Conservation (phyloP, 1,140 invertebrate species). For the Drosophila sp. region DNA sequence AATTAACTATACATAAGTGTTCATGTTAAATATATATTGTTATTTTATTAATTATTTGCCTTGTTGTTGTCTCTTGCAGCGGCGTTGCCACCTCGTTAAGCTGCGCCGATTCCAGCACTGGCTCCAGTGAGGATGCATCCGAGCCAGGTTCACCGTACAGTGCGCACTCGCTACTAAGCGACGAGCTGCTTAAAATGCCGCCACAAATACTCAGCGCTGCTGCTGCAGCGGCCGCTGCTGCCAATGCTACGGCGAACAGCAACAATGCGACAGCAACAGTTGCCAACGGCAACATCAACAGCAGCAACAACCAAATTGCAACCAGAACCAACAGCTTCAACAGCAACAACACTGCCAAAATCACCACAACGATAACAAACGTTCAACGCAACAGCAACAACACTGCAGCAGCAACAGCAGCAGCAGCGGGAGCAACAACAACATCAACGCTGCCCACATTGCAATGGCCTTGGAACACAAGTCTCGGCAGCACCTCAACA, state of each 20-base stretch:
- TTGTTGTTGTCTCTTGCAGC: slow-evolving; percentile 84
- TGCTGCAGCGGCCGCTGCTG: slow-evolving; percentile 28
- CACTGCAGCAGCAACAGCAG: slow-evolving; percentile 38
- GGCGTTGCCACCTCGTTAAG: slow-evolving; percentile 88
- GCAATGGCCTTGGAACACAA: slow-evolving; percentile 79
- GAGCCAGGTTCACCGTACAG: slow-evolving; percentile 93
- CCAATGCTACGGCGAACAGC: too few relatives aligned
- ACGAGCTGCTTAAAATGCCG: slow-evolving; percentile 73
- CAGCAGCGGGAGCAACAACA: slow-evolving; percentile 36
- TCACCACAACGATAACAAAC: slow-evolving; percentile 23
- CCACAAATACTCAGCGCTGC: slow-evolving; percentile 71
- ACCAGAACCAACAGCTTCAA: slow-evolving; percentile 28
- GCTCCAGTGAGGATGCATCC: slow-evolving; percentile 90
- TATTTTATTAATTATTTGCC: slow-evolving; percentile 1
- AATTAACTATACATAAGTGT: background rate
- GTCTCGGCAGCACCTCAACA: slow-evolving; percentile 68
- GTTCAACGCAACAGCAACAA: slow-evolving; percentile 37
- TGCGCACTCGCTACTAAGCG: slow-evolving; percentile 85
- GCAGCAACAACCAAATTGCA: slow-evolving; percentile 9
- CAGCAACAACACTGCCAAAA: slow-evolving; percentile 39
- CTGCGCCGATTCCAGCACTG: slow-evolving; percentile 89
- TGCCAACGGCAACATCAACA: slow-evolving; percentile 27
- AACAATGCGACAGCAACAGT: slow-evolving; percentile 40
- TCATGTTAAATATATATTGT: background rate
- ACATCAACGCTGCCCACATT: slow-evolving; percentile 56